Conservation (phyloP, 2,113 vertebrate genomes). For the Leptobrachium leishanense region DNA sequence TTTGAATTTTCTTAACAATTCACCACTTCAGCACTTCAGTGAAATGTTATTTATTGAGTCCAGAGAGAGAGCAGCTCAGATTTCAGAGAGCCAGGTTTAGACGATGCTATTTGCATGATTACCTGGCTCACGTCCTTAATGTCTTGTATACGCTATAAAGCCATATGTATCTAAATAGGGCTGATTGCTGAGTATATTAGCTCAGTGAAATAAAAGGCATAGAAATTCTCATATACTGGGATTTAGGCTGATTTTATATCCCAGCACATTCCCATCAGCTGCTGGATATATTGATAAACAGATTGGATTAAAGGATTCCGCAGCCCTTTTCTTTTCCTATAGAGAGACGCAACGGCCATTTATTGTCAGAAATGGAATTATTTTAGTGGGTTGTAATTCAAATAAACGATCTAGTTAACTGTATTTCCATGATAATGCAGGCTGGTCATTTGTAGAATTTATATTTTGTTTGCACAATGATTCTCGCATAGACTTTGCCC, state of each 20-base stretch:
- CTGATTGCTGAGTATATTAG: not conserved
- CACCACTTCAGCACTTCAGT: not conserved
- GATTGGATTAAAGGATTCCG: constrained; percentile 9
- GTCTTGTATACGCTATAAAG: not conserved
- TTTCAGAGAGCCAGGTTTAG: not conserved
- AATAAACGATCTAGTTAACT: constrained; percentile 15
- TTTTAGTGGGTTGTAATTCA: constrained; percentile 8
- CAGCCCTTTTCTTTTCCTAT: constrained; percentile 8
- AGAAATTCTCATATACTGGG: not conserved
- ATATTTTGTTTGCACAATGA: not conserved
- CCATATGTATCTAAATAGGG: not conserved
- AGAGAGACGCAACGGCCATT: not conserved
- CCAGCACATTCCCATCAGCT: not conserved
- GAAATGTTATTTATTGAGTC: constrained; percentile 7
- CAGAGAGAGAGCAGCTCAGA: not conserved
- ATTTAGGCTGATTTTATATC: not conserved
- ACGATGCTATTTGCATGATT: constrained; percentile 13
- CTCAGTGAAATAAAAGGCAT: not conserved
- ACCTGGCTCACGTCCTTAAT: not conserved
- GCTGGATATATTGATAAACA: constrained; percentile 25
- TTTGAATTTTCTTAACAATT: too few species aligned
- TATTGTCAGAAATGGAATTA: constrained; percentile 23
- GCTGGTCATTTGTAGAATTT: not conserved
- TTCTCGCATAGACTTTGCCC: not conserved
- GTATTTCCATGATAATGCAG: constrained; percentile 23